Conservation (phyloP, 2,113 vertebrate species). For the Argyrosomus japonicus region DNA sequence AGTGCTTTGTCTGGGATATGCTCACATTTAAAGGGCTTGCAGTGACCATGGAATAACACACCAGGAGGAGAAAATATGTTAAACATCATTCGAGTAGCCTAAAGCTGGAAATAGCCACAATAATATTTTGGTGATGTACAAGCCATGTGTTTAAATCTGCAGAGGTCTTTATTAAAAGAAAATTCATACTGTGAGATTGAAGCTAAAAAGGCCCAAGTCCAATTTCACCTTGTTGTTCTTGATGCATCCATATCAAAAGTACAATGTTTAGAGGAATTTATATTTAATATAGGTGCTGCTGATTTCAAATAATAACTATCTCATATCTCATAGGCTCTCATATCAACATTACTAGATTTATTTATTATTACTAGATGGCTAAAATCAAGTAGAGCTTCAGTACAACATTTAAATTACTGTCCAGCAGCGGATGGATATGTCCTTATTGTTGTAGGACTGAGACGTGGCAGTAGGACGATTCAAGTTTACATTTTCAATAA, state of each 20-base stretch:
- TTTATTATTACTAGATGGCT: neutral
- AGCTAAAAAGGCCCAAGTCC: neutral
- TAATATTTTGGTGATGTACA: slow-evolving; percentile 46
- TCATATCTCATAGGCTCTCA: neutral
- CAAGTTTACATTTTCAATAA: neutral
- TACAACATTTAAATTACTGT: neutral
- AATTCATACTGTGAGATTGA: neutral
- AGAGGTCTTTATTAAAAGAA: neutral
- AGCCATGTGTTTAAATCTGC: slow-evolving; percentile 31
- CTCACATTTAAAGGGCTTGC: slow-evolving; percentile 32
- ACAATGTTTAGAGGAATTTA: neutral
- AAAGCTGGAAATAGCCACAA: slow-evolving; percentile 25
- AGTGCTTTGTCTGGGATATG: slow-evolving; percentile 23
- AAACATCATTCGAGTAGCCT: slow-evolving; percentile 7
- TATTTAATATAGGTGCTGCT: neutral
- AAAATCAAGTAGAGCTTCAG: neutral
- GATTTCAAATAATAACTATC: neutral
- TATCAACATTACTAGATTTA: neutral
- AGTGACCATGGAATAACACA: slow-evolving; percentile 48
- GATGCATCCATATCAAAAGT: neutral
- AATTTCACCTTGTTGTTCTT: neutral
- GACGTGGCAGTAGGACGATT: neutral
- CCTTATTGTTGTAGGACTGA: neutral
- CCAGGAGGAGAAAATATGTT: slow-evolving; percentile 26
- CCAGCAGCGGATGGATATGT: neutral